phyloP scores from a whole-genome alignment of 1,140 invertebrate species.

The Temnothorax longispinosus region DNA sequence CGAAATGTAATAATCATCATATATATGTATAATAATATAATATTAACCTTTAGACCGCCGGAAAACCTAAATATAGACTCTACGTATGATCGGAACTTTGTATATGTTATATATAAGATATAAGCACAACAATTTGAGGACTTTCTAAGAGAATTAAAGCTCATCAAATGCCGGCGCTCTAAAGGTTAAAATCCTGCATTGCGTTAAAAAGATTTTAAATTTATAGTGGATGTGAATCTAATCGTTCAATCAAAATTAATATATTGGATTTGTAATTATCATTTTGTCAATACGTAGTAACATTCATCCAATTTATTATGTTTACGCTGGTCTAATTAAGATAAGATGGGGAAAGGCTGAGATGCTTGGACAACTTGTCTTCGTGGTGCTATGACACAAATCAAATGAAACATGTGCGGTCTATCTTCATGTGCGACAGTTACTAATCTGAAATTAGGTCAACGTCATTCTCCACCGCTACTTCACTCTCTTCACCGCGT shows the following conservation, averaged over 20 bases:
- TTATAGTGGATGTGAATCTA: neutral
- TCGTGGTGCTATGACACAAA: slow-evolving; percentile 30
- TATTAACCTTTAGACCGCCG: too few relatives aligned
- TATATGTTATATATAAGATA: too few relatives aligned
- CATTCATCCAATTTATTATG: slow-evolving; percentile 10
- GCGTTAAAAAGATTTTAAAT: neutral
- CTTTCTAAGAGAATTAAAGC: too few relatives aligned
- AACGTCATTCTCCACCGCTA: slow-evolving; percentile 41
- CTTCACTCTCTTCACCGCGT: slow-evolving; percentile 23
- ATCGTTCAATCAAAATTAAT: neutral
- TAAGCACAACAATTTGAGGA: too few relatives aligned
- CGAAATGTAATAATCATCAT: neutral
- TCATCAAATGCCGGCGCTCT: too few relatives aligned
- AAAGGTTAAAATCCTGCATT: neutral
- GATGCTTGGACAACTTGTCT: slow-evolving; percentile 34
- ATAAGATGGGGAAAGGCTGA: neutral
- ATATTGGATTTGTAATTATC: neutral
- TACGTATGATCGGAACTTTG: too few relatives aligned
- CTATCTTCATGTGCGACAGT: slow-evolving; percentile 45
- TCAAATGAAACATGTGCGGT: slow-evolving; percentile 48
- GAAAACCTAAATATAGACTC: too few relatives aligned
- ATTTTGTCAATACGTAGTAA: neutral
- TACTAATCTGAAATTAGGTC: slow-evolving; percentile 59
- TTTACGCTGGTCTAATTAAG: slow-evolving; percentile 28
- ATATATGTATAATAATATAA: neutral